Conservation (phyloP, 2,888 invertebrate species). For the Molorchus minor region DNA sequence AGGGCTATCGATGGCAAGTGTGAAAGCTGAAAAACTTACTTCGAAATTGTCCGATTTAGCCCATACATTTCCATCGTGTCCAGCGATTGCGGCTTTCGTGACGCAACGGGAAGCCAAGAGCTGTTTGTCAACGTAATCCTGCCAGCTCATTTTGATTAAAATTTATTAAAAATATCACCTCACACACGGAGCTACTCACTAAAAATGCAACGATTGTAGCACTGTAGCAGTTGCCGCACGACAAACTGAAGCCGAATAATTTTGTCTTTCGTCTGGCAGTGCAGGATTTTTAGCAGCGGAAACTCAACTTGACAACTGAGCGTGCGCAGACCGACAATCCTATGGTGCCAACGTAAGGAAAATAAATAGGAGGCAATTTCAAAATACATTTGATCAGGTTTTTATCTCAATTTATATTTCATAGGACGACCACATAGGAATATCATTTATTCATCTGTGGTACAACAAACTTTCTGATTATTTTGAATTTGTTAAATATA, state of each 20-base stretch:
- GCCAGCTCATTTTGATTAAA: slow-evolving; percentile 87
- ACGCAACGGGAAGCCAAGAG: slow-evolving; percentile 95
- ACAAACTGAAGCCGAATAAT: slow-evolving; percentile 55
- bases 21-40: slow-evolving; percentile 71
- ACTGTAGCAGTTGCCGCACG: slow-evolving; percentile 54
- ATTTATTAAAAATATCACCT: slow-evolving; percentile 54
- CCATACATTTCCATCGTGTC: slow-evolving; percentile 95
- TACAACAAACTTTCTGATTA: too few species aligned
- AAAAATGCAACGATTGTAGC: slow-evolving; percentile 49
- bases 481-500: too few species aligned
- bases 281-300: slow-evolving; percentile 53
- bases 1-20: slow-evolving; percentile 29
- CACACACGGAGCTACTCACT: slow-evolving; percentile 59
- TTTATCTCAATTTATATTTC: too few species aligned
- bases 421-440: too few species aligned
- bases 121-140: slow-evolving; percentile 98
- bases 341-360: slow-evolving; percentile 28
- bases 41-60: slow-evolving; percentile 93
- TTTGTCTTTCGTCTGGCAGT: slow-evolving; percentile 47
- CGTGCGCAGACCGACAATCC: slow-evolving; percentile 42
- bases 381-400: too few species aligned
- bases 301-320: slow-evolving; percentile 53
- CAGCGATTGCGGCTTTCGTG: slow-evolving; percentile 93
- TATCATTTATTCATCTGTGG: too few species aligned
- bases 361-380: slow-evolving; percentile 10